Evolutionary conservation across 1,140 invertebrate species (phyloP).

Genomic region (Capitella teleta): DNA sequence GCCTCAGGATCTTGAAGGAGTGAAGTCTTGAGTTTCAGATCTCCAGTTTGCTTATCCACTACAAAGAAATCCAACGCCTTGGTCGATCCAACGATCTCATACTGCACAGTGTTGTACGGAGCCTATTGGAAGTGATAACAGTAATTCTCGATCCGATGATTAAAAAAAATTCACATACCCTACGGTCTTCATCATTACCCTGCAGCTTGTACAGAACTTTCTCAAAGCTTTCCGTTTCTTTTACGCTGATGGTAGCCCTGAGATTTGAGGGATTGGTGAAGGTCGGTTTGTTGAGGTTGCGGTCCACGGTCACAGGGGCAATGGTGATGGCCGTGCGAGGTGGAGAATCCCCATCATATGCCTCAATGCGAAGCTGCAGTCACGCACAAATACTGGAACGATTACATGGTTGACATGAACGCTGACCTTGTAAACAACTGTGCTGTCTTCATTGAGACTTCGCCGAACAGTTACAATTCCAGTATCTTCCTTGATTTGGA

Average conservation of each 20-base stretch:
- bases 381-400: too few species aligned
- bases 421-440: constrained; percentile 6
- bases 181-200: not conserved
- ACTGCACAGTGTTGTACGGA: constrained; percentile 7
- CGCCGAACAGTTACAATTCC: constrained; percentile 3
- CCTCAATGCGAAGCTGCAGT: constrained; percentile 7
- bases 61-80: constrained; percentile 3
- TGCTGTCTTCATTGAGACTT: constrained; percentile 8
- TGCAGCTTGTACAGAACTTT: constrained; percentile 1
- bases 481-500: not conserved
- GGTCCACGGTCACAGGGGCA: constrained; percentile 17
- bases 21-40: constrained; percentile 6
- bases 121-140: too few species aligned
- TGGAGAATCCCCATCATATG: constrained; percentile 19
- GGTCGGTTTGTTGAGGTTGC: constrained; percentile 19
- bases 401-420: too few species aligned
- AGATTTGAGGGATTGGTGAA: constrained; percentile 8
- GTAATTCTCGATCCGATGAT: too few species aligned
- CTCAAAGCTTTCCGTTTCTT: constrained; percentile 11
- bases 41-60: not conserved
- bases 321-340: constrained; percentile 14
- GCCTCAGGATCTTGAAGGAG: constrained; percentile 6
- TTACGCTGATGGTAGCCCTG: not conserved
- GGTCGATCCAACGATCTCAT: not conserved
- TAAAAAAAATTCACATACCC: not conserved